Conservation (phyloP, 2,113 vertebrate species). For the Holacanthus passer region DNA sequence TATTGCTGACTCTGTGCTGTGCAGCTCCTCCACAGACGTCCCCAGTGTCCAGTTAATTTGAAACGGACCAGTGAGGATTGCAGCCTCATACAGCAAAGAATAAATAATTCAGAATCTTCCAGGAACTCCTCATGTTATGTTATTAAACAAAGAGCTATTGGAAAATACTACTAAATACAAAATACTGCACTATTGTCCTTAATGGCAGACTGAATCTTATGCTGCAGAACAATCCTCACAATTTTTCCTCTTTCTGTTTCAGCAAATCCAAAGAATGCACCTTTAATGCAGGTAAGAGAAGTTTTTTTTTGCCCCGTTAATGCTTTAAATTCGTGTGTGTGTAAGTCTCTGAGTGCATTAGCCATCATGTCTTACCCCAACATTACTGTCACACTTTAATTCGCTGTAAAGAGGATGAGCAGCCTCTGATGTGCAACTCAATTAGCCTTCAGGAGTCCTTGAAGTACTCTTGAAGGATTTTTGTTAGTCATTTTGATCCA, state of each 20-base stretch:
- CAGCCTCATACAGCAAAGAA: not conserved
- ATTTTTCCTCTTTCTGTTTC: constrained; percentile 52
- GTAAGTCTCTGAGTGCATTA: not conserved
- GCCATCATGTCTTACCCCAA: not conserved
- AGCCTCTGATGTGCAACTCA: constrained; percentile 28
- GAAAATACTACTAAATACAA: no score
- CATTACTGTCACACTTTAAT: constrained; percentile 19
- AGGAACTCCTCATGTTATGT: not conserved
- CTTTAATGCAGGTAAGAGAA: constrained; percentile 85
- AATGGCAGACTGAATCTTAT: not conserved
- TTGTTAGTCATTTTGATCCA: not conserved
- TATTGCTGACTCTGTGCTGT: constrained; percentile 21
- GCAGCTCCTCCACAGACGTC: not conserved
- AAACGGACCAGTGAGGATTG: not conserved
- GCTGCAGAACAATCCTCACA: not conserved
- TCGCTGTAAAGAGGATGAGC: constrained; percentile 10
- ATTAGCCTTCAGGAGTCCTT: constrained; percentile 20
- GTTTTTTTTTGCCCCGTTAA: not conserved
- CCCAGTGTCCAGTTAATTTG: not conserved
- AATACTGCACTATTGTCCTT: no score
- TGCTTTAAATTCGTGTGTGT: not conserved
- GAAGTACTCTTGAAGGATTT: constrained; percentile 1
- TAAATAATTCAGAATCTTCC: constrained; percentile 19
- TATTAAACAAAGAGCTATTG: no score
- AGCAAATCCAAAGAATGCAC: constrained; percentile 92